Evolutionary conservation across 2,113 vertebrate genomes (phyloP).

Genomic region (Vulpes vulpes): DNA sequence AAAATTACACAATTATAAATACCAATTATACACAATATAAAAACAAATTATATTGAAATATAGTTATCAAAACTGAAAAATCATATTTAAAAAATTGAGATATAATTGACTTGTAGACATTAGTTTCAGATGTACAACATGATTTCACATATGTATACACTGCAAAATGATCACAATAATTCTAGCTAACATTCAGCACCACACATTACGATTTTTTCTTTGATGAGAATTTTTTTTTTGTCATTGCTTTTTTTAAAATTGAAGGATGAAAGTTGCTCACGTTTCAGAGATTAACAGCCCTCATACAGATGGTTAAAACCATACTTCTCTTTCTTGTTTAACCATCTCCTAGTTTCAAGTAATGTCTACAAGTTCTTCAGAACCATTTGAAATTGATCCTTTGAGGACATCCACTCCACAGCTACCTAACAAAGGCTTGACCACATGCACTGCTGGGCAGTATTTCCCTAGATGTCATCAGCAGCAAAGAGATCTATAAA

Average conservation of each 20-base stretch:
- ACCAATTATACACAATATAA: not conserved
- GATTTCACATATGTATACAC: not conserved
- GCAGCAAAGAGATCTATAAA: slow-evolving; percentile 80
- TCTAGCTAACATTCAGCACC: not conserved
- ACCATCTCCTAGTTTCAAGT: not conserved
- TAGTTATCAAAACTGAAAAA: not conserved
- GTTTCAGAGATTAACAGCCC: not conserved
- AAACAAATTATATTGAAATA: not conserved
- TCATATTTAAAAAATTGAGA: not conserved
- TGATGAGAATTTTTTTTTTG: not conserved
- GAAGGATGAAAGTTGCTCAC: not conserved
- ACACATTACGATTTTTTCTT: not conserved
- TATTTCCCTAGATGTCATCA: slow-evolving; percentile 69
- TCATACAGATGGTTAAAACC: not conserved
- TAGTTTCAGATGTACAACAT: not conserved
- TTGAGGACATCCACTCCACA: rapidly evolving
- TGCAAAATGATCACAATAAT: not conserved
- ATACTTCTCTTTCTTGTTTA: not conserved
- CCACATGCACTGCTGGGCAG: rapidly evolving
- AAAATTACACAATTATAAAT: not conserved
- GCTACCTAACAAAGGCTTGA: rapidly evolving
- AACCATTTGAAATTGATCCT: not conserved
- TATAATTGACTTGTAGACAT: not conserved
- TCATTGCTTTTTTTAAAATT: not conserved
- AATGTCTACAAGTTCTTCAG: not conserved